phyloP scores from a whole-genome alignment of 2,888 invertebrate species.

The Sthenelais limicola region DNA sequence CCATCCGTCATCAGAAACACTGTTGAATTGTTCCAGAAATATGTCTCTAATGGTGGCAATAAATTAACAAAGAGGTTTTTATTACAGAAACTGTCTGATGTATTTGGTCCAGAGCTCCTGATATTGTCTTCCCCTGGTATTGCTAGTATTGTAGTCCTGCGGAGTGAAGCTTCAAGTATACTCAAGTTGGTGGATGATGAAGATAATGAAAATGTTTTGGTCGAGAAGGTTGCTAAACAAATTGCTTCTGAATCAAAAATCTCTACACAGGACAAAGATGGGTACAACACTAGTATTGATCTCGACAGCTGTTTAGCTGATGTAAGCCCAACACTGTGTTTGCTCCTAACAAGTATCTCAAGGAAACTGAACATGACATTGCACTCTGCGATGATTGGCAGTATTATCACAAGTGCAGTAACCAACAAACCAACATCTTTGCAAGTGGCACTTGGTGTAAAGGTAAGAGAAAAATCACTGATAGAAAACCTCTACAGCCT shows the following conservation, averaged over 20 bases:
- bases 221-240: too few relatives aligned
- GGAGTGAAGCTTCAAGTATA: slow-evolving; percentile 26
- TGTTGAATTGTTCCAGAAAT: too few relatives aligned
- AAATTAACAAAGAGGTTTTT: too few relatives aligned
- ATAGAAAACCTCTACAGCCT: slow-evolving; percentile 36
- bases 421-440: slow-evolving; percentile 24
- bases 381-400: slow-evolving; percentile 4
- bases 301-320: not conserved
- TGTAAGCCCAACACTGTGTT: not conserved
- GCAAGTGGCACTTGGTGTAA: slow-evolving; percentile 35
- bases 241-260: not conserved
- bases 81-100: slow-evolving; percentile 2
- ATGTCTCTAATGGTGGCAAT: too few relatives aligned
- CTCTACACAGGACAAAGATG: not conserved
- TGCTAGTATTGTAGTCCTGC: slow-evolving; percentile 13
- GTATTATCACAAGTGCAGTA: slow-evolving; percentile 30
- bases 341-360: too few relatives aligned
- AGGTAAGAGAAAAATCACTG: slow-evolving; percentile 30
- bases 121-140: slow-evolving; percentile 5
- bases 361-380: not conserved
- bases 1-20: too few relatives aligned
- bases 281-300: not conserved
- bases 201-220: slow-evolving; percentile 25
- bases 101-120: not conserved
- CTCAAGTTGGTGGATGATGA: slow-evolving; percentile 40